phyloP scores from a whole-genome alignment of 2,888 invertebrate genomes.

The Drosophila meridionalis region DNA sequence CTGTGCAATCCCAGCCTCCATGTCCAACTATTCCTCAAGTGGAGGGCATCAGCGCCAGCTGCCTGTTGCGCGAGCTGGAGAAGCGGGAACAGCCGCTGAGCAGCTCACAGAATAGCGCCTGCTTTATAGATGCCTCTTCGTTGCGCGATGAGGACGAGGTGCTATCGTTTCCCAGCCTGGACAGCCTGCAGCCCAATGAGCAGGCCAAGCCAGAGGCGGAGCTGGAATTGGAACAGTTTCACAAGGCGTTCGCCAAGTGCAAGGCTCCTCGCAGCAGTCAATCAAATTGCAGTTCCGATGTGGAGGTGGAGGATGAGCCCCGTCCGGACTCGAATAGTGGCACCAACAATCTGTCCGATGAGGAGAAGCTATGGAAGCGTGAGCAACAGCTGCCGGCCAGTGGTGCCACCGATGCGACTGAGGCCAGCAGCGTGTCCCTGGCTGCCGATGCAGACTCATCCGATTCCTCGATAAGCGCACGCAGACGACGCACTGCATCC shows the following conservation, averaged over 20 bases:
- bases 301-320: constrained; percentile 52
- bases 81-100: constrained; percentile 77
- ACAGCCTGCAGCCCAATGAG: constrained; percentile 49
- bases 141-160: constrained; percentile 89
- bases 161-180: constrained; percentile 76
- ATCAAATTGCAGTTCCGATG: constrained; percentile 73
- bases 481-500: constrained; percentile 81
- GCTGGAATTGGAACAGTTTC: constrained; percentile 82
- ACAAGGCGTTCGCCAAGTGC: constrained; percentile 84
- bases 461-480: constrained; percentile 75
- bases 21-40: not conserved
- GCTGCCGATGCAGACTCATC: constrained; percentile 78
- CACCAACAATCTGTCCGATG: constrained; percentile 82
- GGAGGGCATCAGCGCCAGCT: constrained; percentile 67
- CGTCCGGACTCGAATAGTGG: constrained; percentile 44
- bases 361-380: constrained; percentile 83
- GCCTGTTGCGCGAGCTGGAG: constrained; percentile 68
- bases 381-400: constrained; percentile 54
- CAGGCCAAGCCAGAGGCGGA: constrained; percentile 66
- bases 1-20: constrained; percentile 3
- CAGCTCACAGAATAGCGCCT: constrained; percentile 86
- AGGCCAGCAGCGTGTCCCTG: constrained; percentile 72
- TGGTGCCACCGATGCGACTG: constrained; percentile 53
- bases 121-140: constrained; percentile 92
- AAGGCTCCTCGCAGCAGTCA: constrained; percentile 61